These are phyloP conservation scores for Taenaris catops DNA, from an alignment of 2,888 invertebrate species.

Conservation along the genomic window DNA sequence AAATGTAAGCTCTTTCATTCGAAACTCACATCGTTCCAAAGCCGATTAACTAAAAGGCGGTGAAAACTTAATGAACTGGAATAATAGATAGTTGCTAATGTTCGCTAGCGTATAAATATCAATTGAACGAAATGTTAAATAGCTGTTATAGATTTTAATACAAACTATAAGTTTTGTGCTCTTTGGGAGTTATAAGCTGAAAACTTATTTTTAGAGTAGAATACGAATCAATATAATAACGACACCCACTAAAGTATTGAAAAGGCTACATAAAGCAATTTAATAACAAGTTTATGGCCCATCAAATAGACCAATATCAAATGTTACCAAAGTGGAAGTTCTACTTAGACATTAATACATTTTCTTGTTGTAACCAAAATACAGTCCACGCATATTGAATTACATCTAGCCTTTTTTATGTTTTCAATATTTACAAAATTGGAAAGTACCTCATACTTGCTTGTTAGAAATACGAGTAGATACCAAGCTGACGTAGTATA, in stretches of 20 bases:
- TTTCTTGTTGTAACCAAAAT: not conserved
- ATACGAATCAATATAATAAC: constrained; percentile 18
- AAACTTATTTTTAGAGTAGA: constrained; percentile 6
- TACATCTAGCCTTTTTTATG: too few relatives aligned
- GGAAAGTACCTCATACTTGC: too few relatives aligned
- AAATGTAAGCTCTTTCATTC: constrained; percentile 73
- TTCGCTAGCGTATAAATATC: not conserved
- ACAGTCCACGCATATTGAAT: too few relatives aligned
- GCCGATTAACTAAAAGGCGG: constrained; percentile 64
- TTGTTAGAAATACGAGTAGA: too few relatives aligned
- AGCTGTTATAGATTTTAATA: not conserved
- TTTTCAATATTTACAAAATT: too few relatives aligned
- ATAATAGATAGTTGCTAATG: constrained; percentile 28
- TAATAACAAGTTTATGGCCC: constrained; percentile 29
- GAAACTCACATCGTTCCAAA: constrained; percentile 46
- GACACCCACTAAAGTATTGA: constrained; percentile 23
- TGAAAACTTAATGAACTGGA: constrained; percentile 62
- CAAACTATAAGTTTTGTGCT: not conserved
- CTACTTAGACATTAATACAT: constrained; percentile 11
- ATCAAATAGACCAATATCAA: constrained; percentile 29
- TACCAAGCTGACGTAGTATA: too few relatives aligned
- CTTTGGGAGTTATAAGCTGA: not conserved
- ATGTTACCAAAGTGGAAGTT: constrained; percentile 18
- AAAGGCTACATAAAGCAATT: constrained; percentile 26
- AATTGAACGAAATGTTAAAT: constrained; percentile 1